phyloP scores from a whole-genome alignment of 2,113 vertebrate species.

The Terrapene triunguis region DNA sequence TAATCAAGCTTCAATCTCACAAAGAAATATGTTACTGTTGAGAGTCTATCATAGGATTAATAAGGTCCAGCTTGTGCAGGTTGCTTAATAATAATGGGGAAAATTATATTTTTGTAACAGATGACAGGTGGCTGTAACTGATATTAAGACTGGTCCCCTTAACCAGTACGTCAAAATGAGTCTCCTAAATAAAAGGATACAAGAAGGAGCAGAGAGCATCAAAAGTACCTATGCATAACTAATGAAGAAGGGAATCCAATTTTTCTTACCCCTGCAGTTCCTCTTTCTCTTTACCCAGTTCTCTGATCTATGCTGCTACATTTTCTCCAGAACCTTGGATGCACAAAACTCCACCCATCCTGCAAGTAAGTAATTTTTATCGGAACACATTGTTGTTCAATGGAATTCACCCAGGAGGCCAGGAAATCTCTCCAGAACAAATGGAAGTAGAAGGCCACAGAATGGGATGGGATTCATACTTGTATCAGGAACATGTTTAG shows the following conservation, averaged over 20 bases:
- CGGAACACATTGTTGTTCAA: neutral
- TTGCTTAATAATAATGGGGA: neutral
- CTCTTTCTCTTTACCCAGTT: neutral
- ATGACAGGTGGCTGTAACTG: neutral
- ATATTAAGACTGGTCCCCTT: neutral
- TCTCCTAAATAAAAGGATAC: neutral
- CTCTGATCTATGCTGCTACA: neutral
- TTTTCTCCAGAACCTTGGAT: neutral
- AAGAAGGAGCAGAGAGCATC: neutral
- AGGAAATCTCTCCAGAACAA: neutral
- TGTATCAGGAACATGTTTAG: neutral
- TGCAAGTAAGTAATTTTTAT: neutral
- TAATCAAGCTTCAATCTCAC: conserved; percentile 27
- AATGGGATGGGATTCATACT: neutral
- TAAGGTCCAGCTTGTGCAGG: neutral
- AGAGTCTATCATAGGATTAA: neutral
- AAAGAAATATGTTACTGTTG: neutral
- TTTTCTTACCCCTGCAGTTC: rapidly evolving
- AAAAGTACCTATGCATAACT: neutral
- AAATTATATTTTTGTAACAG: neutral
- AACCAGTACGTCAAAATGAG: neutral
- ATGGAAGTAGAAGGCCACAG: neutral
- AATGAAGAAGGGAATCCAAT: neutral
- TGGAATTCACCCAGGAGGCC: neutral
- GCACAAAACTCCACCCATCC: neutral